These are phyloP conservation scores for Odontomyia ornata DNA, from an alignment of 2,888 invertebrate genomes.

Conservation along the genomic window DNA sequence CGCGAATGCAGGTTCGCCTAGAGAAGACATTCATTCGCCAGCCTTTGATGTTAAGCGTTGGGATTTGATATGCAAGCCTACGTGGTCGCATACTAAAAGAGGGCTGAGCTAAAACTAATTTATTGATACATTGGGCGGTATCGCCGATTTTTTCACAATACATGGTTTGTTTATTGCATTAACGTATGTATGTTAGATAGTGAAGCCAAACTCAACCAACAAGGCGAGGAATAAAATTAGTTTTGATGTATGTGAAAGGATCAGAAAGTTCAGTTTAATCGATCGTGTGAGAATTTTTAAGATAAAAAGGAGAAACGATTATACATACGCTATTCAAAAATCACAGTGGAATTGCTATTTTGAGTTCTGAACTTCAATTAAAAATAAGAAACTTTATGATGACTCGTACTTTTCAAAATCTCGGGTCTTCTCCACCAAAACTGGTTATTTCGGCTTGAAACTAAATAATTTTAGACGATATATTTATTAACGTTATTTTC, in stretches of 20 bases:
- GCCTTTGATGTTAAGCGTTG: slow-evolving; percentile 8
- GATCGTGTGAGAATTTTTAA: too few species aligned
- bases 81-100: slow-evolving; percentile 20
- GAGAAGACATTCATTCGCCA: slow-evolving; percentile 30
- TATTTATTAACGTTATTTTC: too few species aligned
- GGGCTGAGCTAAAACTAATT: slow-evolving; percentile 38
- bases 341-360: too few species aligned
- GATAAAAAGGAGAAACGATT: too few species aligned
- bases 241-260: slow-evolving; percentile 17
- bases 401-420: too few species aligned
- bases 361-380: too few species aligned
- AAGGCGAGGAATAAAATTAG: not conserved
- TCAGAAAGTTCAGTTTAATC: not conserved
- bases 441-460: too few species aligned
- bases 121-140: slow-evolving; percentile 42
- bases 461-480: too few species aligned
- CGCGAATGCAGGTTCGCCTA: slow-evolving; percentile 5
- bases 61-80: not conserved
- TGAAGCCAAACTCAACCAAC: not conserved
- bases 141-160: slow-evolving; percentile 19
- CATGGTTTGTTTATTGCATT: not conserved
- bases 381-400: too few species aligned
- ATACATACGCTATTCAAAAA: too few species aligned
- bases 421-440: too few species aligned
- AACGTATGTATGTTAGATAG: not conserved